These are phyloP conservation scores for Fulmarus glacialis DNA, from an alignment of 2,113 vertebrate genomes.

Conservation along the genomic window DNA sequence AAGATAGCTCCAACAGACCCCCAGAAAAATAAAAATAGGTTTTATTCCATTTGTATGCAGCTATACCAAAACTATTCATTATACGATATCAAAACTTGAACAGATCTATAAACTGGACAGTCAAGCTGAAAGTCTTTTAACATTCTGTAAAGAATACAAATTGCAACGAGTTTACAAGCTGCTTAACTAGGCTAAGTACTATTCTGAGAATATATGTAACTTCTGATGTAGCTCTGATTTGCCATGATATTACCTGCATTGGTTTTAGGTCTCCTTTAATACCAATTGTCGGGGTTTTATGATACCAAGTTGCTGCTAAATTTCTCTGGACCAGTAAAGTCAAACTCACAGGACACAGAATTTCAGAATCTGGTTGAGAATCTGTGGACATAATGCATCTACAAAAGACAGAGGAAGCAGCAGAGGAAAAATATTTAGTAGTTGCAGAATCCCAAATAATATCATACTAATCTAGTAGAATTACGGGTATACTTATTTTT, in stretches of 20 bases:
- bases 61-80: neutral
- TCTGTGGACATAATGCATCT: constrained; percentile 77
- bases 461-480: neutral
- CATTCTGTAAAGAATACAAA: neutral
- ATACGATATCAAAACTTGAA: neutral
- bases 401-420: neutral
- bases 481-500: neutral
- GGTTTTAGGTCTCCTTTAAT: constrained; percentile 90
- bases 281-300: constrained; percentile 83
- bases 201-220: neutral
- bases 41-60: neutral
- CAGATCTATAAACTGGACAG: neutral
- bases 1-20: neutral
- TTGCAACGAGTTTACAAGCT: neutral
- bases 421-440: neutral
- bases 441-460: neutral
- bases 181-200: neutral
- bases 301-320: constrained; percentile 88
- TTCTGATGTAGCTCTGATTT: neutral
- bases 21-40: neutral
- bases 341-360: constrained; percentile 90
- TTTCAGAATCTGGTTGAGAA: constrained; percentile 75
- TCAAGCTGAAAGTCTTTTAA: neutral
- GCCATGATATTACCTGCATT: constrained; percentile 82
- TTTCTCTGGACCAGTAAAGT: constrained; percentile 88